Conservation (phyloP, 2,797 vertebrate genomes). For the Chelidonichthys spinosus region DNA sequence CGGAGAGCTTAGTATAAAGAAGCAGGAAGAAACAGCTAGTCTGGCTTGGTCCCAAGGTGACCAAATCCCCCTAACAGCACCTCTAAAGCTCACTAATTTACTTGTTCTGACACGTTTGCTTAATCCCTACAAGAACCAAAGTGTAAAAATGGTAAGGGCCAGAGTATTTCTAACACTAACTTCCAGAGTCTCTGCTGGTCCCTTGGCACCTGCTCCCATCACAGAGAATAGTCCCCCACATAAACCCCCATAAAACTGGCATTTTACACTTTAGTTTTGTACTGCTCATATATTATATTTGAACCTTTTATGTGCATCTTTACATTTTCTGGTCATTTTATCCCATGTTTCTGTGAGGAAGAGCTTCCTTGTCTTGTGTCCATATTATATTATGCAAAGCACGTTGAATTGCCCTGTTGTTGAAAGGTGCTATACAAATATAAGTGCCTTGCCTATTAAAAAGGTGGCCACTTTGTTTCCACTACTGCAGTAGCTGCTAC, state of each 20-base stretch:
- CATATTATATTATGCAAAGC: neutral
- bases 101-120: neutral
- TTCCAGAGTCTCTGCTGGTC: neutral
- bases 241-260: neutral
- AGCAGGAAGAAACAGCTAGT: neutral
- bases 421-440: too few relatives aligned
- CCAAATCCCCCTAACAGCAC: neutral
- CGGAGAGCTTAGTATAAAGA: neutral
- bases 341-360: slow-evolving; percentile 9
- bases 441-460: neutral
- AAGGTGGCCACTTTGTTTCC: slow-evolving; percentile 20
- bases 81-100: neutral
- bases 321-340: neutral
- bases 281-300: neutral
- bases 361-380: slow-evolving; percentile 23
- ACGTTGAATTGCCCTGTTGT: too few relatives aligned
- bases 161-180: neutral
- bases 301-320: neutral
- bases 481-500: slow-evolving; percentile 17
- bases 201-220: neutral
- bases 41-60: neutral
- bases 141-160: neutral
- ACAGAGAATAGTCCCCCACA: neutral
- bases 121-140: neutral
- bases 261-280: neutral